These are phyloP conservation scores for Helobdella robusta DNA, from an alignment of 2,888 invertebrate genomes.

Conservation along the genomic window DNA sequence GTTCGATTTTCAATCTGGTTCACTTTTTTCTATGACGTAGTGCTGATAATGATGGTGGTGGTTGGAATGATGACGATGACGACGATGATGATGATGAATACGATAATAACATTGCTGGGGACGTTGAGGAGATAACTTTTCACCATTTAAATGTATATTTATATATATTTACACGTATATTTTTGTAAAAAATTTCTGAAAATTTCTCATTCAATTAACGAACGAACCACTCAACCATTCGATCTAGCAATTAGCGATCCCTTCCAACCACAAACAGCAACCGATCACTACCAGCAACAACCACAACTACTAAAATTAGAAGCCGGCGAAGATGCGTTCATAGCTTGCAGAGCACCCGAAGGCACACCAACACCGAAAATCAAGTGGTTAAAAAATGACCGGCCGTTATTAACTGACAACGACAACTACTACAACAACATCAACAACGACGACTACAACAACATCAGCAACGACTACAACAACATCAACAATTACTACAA, in stretches of 20 bases:
- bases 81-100: neutral
- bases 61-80: too few relatives aligned
- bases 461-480: too few relatives aligned
- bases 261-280: slow-evolving; percentile 39
- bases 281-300: slow-evolving; percentile 76
- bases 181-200: too few relatives aligned
- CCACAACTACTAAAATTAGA: slow-evolving; percentile 55
- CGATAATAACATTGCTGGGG: neutral
- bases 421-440: neutral
- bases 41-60: neutral
- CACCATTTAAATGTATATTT: too few relatives aligned
- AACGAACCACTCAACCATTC: neutral
- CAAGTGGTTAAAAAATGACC: slow-evolving; percentile 20
- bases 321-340: slow-evolving; percentile 25
- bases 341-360: slow-evolving; percentile 31
- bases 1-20: too few relatives aligned
- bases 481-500: too few relatives aligned
- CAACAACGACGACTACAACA: too few relatives aligned
- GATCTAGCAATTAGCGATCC: neutral
- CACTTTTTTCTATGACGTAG: too few relatives aligned
- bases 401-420: neutral
- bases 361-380: slow-evolving; percentile 13
- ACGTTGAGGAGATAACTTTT: neutral
- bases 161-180: too few relatives aligned
- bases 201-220: neutral